phyloP scores from a whole-genome alignment of 2,888 invertebrate genomes.

The Epiblema foenella region DNA sequence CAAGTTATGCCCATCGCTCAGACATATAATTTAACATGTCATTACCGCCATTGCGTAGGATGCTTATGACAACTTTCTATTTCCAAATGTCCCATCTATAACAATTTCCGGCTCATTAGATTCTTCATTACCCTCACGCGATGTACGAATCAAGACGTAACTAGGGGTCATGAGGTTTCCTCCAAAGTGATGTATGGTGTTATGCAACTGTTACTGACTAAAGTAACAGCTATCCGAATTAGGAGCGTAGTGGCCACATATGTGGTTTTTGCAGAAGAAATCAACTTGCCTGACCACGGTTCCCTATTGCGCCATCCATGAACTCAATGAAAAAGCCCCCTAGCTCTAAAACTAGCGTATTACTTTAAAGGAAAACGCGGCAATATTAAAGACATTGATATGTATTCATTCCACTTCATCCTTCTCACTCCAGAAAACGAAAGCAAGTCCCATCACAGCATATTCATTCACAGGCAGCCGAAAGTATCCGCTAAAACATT shows the following conservation, averaged over 20 bases:
- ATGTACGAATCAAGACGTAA: constrained; percentile 43
- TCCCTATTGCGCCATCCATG: neutral
- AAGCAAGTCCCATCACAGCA: constrained; percentile 15
- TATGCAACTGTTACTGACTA: constrained; percentile 8
- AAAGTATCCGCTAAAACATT: constrained; percentile 30
- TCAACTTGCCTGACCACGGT: neutral
- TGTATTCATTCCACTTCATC: no score
- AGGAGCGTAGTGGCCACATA: neutral
- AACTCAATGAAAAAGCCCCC: no score
- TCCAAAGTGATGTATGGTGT: constrained; percentile 40
- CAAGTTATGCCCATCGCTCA: neutral
- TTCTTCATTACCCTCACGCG: constrained; percentile 41
- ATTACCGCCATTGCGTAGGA: constrained; percentile 35
- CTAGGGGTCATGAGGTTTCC: constrained; percentile 41
- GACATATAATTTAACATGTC: constrained; percentile 12
- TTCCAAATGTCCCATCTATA: constrained; percentile 42
- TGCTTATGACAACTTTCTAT: constrained; percentile 42
- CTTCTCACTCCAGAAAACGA: neutral
- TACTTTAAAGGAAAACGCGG: no score
- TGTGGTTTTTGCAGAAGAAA: constrained; percentile 10
- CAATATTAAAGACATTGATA: no score
- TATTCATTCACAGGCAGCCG: constrained; percentile 23
- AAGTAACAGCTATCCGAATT: constrained; percentile 26
- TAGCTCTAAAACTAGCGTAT: no score
- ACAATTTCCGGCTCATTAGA: constrained; percentile 41